phyloP scores from a whole-genome alignment of 2,113 vertebrate genomes.

The Ibidorhyncha struthersii region DNA sequence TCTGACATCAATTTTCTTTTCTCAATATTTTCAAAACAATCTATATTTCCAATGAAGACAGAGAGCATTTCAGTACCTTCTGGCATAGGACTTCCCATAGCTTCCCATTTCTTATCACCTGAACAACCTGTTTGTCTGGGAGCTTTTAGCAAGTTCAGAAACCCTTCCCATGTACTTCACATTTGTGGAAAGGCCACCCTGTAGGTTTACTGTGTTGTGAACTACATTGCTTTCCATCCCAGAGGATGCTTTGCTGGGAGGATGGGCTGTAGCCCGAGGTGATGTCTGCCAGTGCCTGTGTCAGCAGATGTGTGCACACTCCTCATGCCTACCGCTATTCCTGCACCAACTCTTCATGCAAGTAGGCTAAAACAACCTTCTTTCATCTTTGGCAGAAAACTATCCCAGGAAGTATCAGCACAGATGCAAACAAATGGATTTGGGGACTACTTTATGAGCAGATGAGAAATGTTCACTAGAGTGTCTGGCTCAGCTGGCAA shows the following conservation, averaged over 20 bases:
- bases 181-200: not conserved
- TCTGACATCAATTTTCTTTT: not conserved
- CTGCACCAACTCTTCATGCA: not conserved
- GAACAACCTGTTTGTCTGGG: not conserved
- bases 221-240: not conserved
- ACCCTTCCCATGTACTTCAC: not conserved
- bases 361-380: accelerated
- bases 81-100: not conserved
- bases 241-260: not conserved
- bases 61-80: not conserved
- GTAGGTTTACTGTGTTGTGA: not conserved
- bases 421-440: not conserved
- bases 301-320: not conserved
- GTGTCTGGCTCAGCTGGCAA: not conserved
- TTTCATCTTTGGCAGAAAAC: not conserved
- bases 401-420: too few relatives aligned
- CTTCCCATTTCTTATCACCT: not conserved
- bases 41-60: not conserved
- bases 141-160: not conserved
- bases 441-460: not conserved
- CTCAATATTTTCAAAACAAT: not conserved
- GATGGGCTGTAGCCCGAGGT: not conserved
- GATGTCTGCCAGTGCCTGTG: not conserved
- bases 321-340: not conserved
- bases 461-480: not conserved